Conservation (phyloP, 2,113 vertebrate species). For the Martes martes region DNA sequence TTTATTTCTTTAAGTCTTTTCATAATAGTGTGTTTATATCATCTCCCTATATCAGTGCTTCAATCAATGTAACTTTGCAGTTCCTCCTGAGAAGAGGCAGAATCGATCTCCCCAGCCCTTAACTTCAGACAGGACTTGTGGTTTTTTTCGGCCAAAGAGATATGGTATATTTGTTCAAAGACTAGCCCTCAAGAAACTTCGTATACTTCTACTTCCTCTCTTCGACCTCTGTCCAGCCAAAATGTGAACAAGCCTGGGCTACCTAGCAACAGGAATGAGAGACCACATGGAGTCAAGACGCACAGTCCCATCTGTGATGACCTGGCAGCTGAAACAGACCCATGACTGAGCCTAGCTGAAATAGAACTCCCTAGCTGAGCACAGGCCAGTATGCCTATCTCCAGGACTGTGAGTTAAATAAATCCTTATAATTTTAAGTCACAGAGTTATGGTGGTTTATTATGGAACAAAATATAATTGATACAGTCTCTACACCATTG, state of each 20-base stretch:
- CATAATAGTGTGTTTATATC: background rate
- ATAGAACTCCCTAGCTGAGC: background rate
- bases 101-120: background rate
- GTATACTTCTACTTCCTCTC: background rate
- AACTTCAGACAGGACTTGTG: background rate
- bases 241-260: background rate
- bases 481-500: background rate
- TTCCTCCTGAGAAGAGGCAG: background rate
- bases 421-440: background rate
- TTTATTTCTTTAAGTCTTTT: background rate
- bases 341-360: background rate
- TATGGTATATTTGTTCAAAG: background rate
- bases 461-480: background rate
- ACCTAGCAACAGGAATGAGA: background rate
- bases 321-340: background rate
- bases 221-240: background rate
- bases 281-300: background rate
- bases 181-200: background rate
- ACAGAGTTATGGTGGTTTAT: background rate
- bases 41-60: background rate
- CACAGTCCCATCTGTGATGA: background rate
- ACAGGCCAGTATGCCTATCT: background rate
- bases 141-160: background rate
- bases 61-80: background rate
- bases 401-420: background rate